Evolutionary conservation across 2,113 vertebrate genomes (phyloP).

Genomic region (Salvator merianae): DNA sequence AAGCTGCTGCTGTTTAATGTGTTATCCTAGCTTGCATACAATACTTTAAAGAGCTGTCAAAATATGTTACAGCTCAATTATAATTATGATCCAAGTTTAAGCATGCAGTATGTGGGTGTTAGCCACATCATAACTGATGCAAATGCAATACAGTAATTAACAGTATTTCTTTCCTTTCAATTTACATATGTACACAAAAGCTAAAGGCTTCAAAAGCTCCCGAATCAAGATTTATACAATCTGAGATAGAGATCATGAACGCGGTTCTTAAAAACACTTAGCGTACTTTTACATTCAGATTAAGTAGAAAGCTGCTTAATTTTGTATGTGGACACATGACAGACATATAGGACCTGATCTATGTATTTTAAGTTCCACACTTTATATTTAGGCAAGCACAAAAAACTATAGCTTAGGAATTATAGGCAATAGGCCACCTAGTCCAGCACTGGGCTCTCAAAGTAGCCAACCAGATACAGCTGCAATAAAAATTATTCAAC

Average conservation of each 20-base stretch:
- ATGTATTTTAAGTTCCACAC: no score
- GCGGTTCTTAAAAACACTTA: background rate
- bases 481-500: no score
- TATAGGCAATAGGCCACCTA: no score
- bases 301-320: slow-evolving; percentile 4
- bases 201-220: slow-evolving; percentile 40
- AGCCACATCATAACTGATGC: slow-evolving; percentile 67
- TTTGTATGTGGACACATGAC: background rate
- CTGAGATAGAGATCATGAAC: rapidly evolving
- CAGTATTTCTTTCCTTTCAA: slow-evolving; percentile 41
- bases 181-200: slow-evolving; percentile 50
- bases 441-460: no score
- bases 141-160: slow-evolving; percentile 58
- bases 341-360: background rate
- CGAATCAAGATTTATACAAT: background rate
- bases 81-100: slow-evolving; percentile 82
- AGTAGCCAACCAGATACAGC: no score
- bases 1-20: slow-evolving; percentile 63
- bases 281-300: background rate
- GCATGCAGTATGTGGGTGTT: slow-evolving; percentile 77
- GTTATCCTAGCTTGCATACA: slow-evolving; percentile 68
- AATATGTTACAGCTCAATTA: slow-evolving; percentile 82
- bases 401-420: no score
- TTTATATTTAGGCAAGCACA: no score
- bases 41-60: slow-evolving; percentile 81